Evolutionary conservation across 2,888 invertebrate species (phyloP), one percentile per base, ranked within the genome.

Genomic region (Bellardia pandia): DNA sequence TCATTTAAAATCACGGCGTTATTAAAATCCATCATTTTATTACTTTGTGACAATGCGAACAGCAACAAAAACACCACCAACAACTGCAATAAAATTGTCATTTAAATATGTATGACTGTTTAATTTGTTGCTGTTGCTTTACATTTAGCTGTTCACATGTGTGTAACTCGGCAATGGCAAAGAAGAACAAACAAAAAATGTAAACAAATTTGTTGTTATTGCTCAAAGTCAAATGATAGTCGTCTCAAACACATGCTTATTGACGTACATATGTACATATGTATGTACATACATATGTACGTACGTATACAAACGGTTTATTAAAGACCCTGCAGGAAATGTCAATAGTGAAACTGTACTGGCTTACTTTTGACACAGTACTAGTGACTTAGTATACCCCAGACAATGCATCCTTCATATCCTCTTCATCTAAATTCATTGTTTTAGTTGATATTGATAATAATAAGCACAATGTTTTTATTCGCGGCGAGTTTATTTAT

Each of bases 181-280:
- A 7, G 23, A 16, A 16, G 40, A 72, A 51, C 23, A 51, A 42
- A 42, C 56, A 71, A 78, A 75, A 79, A 76, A 75, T 66, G 76
- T 83, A 86, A 83, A 83, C 83, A 83, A 79, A 66, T 74, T 62
- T 71, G 16, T 58, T 64, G 42, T 48, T 23, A 69, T 76, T 79
- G 60, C 75, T 86, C 79, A 86, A 86, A 86, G 79, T 83, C 83
- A 82, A 86, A 69, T 45, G 37, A 74, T 64, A 16, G 37, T 37
- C 37, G 23, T 23, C 23, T 23, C 23, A 23, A 23, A 23, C 23
- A 23, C 23, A 23, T 23, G 23, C 23, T 23, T 23, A 23, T 23
- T 23, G 23, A 37, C 37, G 51, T 23, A 45, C 37, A 60, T 23
- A 37, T 5, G 51, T 23, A 45, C 23, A 51, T 23, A 16, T 37